These are phyloP conservation scores for Oxyteleia sp. DNA, from an alignment of 2,888 invertebrate species.

Conservation along the genomic window DNA sequence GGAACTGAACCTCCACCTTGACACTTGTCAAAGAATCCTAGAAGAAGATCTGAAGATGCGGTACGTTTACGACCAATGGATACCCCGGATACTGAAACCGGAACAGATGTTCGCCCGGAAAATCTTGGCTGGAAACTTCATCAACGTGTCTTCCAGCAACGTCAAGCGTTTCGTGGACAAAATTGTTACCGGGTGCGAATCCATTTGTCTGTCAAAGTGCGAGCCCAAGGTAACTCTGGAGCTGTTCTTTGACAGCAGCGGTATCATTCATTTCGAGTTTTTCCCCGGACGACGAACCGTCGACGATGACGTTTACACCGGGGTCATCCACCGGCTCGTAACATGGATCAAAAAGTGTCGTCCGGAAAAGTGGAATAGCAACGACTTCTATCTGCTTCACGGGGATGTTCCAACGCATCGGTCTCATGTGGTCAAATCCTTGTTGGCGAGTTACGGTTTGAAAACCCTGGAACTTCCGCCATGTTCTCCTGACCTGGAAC, in stretches of 20 bases:
- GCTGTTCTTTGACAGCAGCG: neutral
- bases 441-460: neutral
- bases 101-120: neutral
- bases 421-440: neutral
- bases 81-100: neutral
- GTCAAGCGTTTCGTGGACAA: neutral
- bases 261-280: neutral
- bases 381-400: neutral
- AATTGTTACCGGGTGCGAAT: neutral
- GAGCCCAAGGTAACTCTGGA: neutral
- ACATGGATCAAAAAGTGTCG: neutral
- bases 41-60: neutral
- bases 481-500: neutral
- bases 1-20: neutral
- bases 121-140: neutral
- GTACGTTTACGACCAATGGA: neutral
- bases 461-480: neutral
- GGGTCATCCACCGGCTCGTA: neutral
- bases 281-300: neutral
- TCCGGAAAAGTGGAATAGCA: neutral
- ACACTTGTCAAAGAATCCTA: neutral
- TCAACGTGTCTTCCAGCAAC: neutral
- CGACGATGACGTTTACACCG: neutral
- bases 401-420: neutral
- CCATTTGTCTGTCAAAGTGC: neutral